Conservation (phyloP, 2,113 vertebrate species). For the Setophaga kirtlandii region DNA sequence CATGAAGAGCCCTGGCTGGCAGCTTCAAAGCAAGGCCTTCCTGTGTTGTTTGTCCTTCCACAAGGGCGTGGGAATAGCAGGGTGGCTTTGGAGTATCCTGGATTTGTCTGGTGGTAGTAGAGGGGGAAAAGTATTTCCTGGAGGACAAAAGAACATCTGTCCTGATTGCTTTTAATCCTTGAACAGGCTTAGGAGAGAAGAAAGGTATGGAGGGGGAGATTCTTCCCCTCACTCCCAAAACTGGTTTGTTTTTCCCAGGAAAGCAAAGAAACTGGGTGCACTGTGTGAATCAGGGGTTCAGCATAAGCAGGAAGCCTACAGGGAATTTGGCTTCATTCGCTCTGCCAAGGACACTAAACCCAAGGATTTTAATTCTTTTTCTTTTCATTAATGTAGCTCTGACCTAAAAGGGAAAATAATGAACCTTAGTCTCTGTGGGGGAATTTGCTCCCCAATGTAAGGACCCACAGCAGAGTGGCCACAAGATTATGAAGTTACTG, state of each 20-base stretch:
- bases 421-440: not conserved
- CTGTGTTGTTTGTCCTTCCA: not conserved
- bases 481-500: not conserved
- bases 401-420: not conserved
- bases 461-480: not conserved
- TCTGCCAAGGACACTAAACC: not conserved
- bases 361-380: not conserved
- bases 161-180: not conserved
- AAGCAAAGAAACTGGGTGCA: rapidly evolving
- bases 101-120: not conserved
- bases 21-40: not conserved
- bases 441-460: not conserved
- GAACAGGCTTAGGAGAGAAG: not conserved
- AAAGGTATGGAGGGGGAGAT: not conserved
- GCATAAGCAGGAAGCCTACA: not conserved
- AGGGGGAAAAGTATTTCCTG: not conserved
- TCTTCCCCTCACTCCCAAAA: rapidly evolving
- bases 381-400: not conserved
- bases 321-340: not conserved
- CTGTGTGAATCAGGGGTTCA: not conserved
- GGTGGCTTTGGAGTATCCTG: not conserved
- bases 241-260: not conserved
- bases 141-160: not conserved
- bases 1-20: not conserved
- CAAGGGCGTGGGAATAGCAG: not conserved